phyloP scores from a whole-genome alignment of 2,113 vertebrate genomes.

The Coregonus clupeaformis region DNA sequence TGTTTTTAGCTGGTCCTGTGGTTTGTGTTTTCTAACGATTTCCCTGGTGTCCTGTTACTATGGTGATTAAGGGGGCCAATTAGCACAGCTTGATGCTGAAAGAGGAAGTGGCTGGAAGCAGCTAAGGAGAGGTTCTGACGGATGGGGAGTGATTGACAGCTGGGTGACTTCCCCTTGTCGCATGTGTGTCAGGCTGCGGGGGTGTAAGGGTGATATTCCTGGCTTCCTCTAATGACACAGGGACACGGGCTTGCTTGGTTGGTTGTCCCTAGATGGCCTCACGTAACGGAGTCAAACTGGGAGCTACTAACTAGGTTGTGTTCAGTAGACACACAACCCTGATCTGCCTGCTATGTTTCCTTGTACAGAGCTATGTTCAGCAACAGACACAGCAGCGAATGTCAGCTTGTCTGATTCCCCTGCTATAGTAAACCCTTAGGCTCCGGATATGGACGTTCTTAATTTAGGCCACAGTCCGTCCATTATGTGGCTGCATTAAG shows the following conservation, averaged over 20 bases:
- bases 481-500: constrained; percentile 55
- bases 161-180: constrained; percentile 6
- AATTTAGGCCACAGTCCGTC: constrained; percentile 39
- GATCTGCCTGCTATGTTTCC: too few species aligned
- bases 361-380: too few species aligned
- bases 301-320: too few species aligned
- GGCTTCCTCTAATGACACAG: constrained; percentile 2
- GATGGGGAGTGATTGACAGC: constrained; percentile 21
- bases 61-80: constrained; percentile 37
- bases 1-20: constrained; percentile 32
- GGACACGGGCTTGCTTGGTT: not conserved
- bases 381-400: too few species aligned
- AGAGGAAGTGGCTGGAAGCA: constrained; percentile 16
- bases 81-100: constrained; percentile 12
- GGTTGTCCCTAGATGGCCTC: too few species aligned
- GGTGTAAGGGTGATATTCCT: constrained; percentile 5
- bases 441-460: not conserved
- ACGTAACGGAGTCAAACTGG: too few species aligned
- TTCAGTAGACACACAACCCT: too few species aligned
- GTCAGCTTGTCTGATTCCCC: too few species aligned
- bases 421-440: too few species aligned
- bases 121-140: not conserved
- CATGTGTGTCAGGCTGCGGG: not conserved
- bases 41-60: constrained; percentile 22
- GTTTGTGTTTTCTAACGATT: constrained; percentile 23